A percentile compares a stretch with the other conserved stretches of the same genome.
Evolutionary conservation across 2,888 invertebrate species (phyloP).

Genomic region (Netelia virgata): DNA sequence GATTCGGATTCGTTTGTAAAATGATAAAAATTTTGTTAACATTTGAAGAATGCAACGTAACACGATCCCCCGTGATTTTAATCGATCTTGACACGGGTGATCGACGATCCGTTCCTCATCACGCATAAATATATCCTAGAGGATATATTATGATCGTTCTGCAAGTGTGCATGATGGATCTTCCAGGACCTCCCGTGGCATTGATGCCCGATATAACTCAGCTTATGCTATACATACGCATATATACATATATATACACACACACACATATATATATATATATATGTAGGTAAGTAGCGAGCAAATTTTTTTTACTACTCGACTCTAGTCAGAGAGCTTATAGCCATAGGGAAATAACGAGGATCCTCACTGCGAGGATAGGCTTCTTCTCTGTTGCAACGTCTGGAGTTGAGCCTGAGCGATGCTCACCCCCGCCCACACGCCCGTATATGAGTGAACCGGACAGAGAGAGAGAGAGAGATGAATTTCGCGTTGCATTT

Average conservation of each 20-base stretch:
- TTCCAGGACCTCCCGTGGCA: constrained; percentile 49
- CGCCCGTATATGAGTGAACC: background rate
- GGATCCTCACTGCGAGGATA: constrained; percentile 59
- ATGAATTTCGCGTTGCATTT: constrained; percentile 52
- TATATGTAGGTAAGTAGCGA: background rate
- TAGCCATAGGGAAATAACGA: constrained; percentile 48
- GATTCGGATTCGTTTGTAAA: background rate
- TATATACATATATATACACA: background rate
- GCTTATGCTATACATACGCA: background rate
- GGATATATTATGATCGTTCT: constrained; percentile 36
- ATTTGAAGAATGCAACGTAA: background rate
- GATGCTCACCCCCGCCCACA: constrained; percentile 65
- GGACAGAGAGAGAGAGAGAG: constrained; percentile 9
- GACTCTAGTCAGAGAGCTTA: constrained; percentile 38
- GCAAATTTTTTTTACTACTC: background rate
- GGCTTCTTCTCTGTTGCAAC: constrained; percentile 30
- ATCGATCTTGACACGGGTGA: constrained; percentile 21
- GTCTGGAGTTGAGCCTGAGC: constrained; percentile 41
- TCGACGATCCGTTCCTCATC: constrained; percentile 37
- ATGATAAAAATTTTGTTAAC: constrained; percentile 15
- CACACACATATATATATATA: background rate
- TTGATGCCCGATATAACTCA: constrained; percentile 34
- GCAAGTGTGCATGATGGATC: constrained; percentile 49
- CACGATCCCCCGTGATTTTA: constrained; percentile 1
- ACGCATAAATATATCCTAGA: constrained; percentile 10